Base-by-base conservation (phyloP, 2,113 vertebrate genomes). In the Leptocoma aspasia region DNA sequence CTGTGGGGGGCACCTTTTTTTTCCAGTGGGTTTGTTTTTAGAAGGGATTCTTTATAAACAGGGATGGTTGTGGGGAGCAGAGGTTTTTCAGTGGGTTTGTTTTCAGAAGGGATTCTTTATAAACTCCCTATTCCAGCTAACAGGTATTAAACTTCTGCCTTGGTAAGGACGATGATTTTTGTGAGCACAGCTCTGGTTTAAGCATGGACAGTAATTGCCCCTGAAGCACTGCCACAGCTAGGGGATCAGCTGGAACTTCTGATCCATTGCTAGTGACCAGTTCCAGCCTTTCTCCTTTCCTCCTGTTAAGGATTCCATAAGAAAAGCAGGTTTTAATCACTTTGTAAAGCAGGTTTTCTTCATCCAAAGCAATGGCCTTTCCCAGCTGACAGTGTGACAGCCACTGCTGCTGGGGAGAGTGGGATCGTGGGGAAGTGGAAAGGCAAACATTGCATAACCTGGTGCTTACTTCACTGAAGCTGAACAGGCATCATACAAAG, bases 341-440 rank as follows among this genome's bases (percentile, higher is more conserved):
- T 89, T 65, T 72, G 47, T 69, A 66, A 77, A 75, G 37, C 50
- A 63, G n/a, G 8, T 41, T 86, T 76, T 76, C 75, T 72, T 53
- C 47, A 63, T 64, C 60, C 84, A 89, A 60, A 93, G 72, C 77
- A 54, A n/a, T 22, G 49, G 10, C 45, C 47, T 83, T 86, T 66
- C 63, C 63, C 39, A 73, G 49, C 77, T 82, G 70, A 37, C 49
- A 37, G 35, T 10, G 35, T 80, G 66, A 44, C 44, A 57, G 50
- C 6, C 27, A 2, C 30, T 70, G 71, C 69, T 80, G 42, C 68
- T 84, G 81, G 39, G 52, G 52, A 56, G 60, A 26, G 16, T 0
- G 5, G 37, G 54, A 45, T 31, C 0, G 0, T 1, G 1, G 50
- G 37, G 35, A 28, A 47, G 14, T n/a, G n/a, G 23, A 31, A 37